Percentiles rank a stretch among this genome's conserved stretches.
These are phyloP conservation scores for Eilema griseolum DNA, from an alignment of 2,888 invertebrate genomes.

Conservation along the genomic window DNA sequence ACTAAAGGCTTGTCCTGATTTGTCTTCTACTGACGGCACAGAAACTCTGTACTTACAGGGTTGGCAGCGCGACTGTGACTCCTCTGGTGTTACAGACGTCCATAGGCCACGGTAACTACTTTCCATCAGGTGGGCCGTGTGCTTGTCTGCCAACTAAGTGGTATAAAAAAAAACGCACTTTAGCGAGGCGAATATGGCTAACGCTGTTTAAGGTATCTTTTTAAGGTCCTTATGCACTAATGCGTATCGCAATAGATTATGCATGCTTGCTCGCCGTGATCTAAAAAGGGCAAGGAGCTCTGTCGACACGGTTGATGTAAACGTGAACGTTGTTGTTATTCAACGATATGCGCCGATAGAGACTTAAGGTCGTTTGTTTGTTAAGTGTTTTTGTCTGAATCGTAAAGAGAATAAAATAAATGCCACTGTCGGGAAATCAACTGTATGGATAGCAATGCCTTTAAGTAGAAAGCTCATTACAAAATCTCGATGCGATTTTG, in stretches of 20 bases:
- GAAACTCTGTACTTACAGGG: no score
- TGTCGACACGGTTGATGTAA: slow-evolving; percentile 27
- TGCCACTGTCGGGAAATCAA: not conserved
- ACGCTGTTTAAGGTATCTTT: not conserved
- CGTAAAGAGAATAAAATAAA: slow-evolving; percentile 1
- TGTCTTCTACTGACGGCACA: no score
- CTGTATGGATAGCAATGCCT: not conserved
- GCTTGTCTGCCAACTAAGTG: no score
- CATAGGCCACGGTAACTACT: no score
- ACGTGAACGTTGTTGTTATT: slow-evolving; percentile 24
- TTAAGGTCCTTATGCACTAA: slow-evolving; percentile 28
- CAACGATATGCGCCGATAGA: slow-evolving; percentile 27
- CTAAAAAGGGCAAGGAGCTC: slow-evolving; percentile 22
- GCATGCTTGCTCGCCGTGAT: slow-evolving; percentile 28
- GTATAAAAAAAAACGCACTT: not conserved
- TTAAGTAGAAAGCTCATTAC: not conserved
- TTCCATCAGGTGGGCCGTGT: no score
- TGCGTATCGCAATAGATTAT: slow-evolving; percentile 35
- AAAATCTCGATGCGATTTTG: not conserved
- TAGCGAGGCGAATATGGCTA: not conserved
- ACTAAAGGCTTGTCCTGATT: no score
- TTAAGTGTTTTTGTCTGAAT: slow-evolving; percentile 1
- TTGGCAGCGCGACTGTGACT: no score
- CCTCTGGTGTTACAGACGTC: no score
- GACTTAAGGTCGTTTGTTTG: slow-evolving; percentile 5